Evolutionary conservation across 1,140 invertebrate species (phyloP).

Genomic region (Drosophila serrata): DNA sequence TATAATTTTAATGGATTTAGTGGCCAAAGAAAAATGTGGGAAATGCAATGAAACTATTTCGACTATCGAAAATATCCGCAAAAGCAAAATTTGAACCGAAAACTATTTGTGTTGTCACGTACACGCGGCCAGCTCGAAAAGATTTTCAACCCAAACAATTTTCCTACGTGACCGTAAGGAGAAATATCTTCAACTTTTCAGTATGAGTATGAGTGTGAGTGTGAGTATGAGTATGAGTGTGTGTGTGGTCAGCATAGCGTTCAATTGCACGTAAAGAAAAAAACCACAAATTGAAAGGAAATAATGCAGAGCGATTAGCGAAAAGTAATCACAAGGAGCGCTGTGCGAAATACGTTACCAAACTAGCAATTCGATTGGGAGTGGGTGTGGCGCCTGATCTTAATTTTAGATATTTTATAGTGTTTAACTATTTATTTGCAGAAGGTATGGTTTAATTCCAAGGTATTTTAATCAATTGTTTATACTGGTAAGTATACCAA

Average conservation of each 20-base stretch:
- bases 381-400: not conserved
- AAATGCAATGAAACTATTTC: conserved; percentile 67
- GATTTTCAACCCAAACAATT: conserved; percentile 76
- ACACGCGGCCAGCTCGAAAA: conserved; percentile 57
- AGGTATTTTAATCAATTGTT: not conserved
- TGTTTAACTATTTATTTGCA: not conserved
- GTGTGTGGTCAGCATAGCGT: conserved; percentile 56
- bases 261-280: conserved; percentile 74
- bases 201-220: too few species aligned
- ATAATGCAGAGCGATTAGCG: conserved; percentile 80
- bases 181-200: conserved; percentile 29
- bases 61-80: conserved; percentile 37
- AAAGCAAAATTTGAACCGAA: conserved; percentile 26
- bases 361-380: conserved; percentile 57
- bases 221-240: conserved; percentile 1
- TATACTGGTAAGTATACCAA: not conserved
- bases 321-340: conserved; percentile 80
- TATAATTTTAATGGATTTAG: conserved; percentile 83
- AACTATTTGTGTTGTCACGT: conserved; percentile 82
- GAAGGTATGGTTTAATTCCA: not conserved
- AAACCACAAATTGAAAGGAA: conserved; percentile 80
- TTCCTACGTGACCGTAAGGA: conserved; percentile 67
- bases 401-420: conserved; percentile 19
- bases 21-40: conserved; percentile 74
- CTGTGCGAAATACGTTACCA: conserved; percentile 50